Conservation (phyloP, 2,797 vertebrate genomes). For the Thamnophis elegans region DNA sequence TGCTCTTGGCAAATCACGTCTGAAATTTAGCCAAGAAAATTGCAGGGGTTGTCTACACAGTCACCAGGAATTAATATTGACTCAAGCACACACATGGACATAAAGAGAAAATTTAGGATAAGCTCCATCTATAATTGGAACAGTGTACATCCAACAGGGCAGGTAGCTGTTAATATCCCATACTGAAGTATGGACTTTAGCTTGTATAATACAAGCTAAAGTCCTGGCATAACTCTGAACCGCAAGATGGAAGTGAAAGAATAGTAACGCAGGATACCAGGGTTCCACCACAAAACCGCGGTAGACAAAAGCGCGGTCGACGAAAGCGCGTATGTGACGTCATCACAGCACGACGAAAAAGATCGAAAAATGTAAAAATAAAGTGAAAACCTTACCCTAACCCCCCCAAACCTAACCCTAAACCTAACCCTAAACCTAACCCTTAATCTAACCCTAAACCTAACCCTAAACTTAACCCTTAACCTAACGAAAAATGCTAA, state of each 20-base stretch:
- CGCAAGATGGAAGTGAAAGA: neutral
- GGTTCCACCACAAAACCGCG: no score
- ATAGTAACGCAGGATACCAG: neutral
- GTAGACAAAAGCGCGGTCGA: no score
- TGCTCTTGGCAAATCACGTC: neutral
- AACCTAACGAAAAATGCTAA: no score
- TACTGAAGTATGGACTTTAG: neutral
- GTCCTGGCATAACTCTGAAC: neutral
- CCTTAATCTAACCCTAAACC: no score
- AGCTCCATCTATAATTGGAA: neutral
- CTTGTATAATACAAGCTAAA: neutral
- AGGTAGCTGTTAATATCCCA: neutral
- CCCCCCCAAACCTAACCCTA: no score
- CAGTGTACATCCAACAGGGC: neutral
- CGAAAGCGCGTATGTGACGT: no score
- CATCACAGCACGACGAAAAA: no score
- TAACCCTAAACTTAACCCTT: no score
- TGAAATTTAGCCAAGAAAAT: neutral
- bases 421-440: no score
- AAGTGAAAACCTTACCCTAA: no score
- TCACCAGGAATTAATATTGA: neutral
- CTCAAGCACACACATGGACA: neutral
- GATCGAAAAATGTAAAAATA: no score
- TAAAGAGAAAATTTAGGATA: neutral
- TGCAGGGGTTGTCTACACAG: neutral